phyloP scores from a whole-genome alignment of 2,888 invertebrate genomes.

The Drosophila flavopinicola region DNA sequence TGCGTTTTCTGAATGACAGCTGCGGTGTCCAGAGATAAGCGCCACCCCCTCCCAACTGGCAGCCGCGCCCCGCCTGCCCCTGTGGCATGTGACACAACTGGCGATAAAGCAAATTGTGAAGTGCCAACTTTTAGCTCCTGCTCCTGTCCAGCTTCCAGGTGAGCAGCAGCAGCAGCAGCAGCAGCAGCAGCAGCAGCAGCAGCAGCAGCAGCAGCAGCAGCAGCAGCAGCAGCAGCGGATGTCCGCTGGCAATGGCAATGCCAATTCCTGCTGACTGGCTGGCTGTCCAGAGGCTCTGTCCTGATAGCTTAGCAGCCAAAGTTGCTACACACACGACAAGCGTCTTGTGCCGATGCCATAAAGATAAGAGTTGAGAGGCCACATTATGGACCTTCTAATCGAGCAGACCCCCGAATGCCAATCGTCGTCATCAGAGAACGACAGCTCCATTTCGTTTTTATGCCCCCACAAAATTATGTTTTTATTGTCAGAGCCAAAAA shows the following conservation, averaged over 20 bases:
- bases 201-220: slow-evolving; percentile 42
- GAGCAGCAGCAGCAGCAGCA: slow-evolving; percentile 41
- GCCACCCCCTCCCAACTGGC: slow-evolving; percentile 7
- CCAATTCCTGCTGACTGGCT: slow-evolving; percentile 30
- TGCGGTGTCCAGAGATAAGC: slow-evolving; percentile 67
- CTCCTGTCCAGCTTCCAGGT: slow-evolving; percentile 41
- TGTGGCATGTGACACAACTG: slow-evolving; percentile 45
- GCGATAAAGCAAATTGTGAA: slow-evolving; percentile 62
- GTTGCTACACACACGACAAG: slow-evolving; percentile 41
- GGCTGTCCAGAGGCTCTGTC: slow-evolving; percentile 27
- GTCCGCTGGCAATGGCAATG: slow-evolving; percentile 27
- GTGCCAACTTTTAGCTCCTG: slow-evolving; percentile 7
- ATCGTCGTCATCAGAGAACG: slow-evolving; percentile 53
- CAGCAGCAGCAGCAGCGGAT: slow-evolving; percentile 38
- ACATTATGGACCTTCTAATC: slow-evolving; percentile 70
- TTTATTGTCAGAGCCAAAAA: slow-evolving; percentile 46
- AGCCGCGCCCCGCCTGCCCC: slow-evolving; percentile 48
- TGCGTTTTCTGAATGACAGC: slow-evolving; percentile 71
- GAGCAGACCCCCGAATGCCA: slow-evolving; percentile 45
- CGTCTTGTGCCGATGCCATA: slow-evolving; percentile 61
- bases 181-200: slow-evolving; percentile 41
- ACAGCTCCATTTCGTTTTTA: slow-evolving; percentile 67
- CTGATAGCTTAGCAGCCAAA: slow-evolving; percentile 61
- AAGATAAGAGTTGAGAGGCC: slow-evolving; percentile 60
- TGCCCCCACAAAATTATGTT: slow-evolving; percentile 57